Evolutionary conservation across 1,140 invertebrate species (phyloP).

Genomic region (Camponotus floridanus): DNA sequence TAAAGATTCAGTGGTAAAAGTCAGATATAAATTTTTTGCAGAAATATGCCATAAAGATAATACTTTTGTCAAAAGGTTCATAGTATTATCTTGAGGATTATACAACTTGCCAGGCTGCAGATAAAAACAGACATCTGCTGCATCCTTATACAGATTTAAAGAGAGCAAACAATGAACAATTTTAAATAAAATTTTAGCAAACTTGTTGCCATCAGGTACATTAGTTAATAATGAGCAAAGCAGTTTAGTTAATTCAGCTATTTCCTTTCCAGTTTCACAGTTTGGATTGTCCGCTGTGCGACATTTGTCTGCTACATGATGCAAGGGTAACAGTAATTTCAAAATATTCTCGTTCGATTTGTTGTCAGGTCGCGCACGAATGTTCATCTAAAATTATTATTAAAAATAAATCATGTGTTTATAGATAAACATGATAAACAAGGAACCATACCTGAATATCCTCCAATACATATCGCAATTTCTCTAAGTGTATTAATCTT

Average conservation of each 20-base stretch:
- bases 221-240: constrained; percentile 70
- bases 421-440: neutral
- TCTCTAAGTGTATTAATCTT: constrained; percentile 44
- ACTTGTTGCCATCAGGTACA: constrained; percentile 71
- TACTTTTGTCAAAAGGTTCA: constrained; percentile 61
- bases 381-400: constrained; percentile 60
- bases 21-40: constrained; percentile 33
- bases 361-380: neutral
- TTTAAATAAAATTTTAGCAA: constrained; percentile 74
- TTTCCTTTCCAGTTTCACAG: constrained; percentile 50
- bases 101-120: constrained; percentile 60
- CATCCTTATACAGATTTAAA: constrained; percentile 72
- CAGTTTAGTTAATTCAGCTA: constrained; percentile 62
- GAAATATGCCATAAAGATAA: constrained; percentile 56
- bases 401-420: neutral
- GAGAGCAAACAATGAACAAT: constrained; percentile 71
- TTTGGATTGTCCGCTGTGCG: constrained; percentile 50
- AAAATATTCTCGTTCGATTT: constrained; percentile 70
- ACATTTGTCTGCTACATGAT: constrained; percentile 70
- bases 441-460: constrained; percentile 65
- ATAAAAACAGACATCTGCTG: constrained; percentile 68
- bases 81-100: neutral
- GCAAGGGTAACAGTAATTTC: constrained; percentile 73
- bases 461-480: constrained; percentile 59
- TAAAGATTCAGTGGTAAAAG: constrained; percentile 22